Percentiles rank a stretch among this genome's conserved stretches.
Conservation (phyloP, 2,888 invertebrate genomes). For the Invenusta paracnida region DNA sequence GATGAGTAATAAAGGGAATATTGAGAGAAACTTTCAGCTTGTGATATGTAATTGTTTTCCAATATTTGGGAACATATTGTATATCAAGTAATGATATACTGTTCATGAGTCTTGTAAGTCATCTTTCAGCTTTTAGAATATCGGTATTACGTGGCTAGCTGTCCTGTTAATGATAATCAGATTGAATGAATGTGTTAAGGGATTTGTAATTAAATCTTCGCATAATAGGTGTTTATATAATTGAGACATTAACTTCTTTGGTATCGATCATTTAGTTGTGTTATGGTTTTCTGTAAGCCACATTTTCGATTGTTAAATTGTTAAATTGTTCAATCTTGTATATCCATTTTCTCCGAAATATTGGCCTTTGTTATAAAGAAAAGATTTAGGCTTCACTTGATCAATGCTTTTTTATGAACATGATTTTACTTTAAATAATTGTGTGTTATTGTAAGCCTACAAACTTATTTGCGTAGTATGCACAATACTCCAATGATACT, state of each 20-base stretch:
- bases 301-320: background rate
- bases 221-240: background rate
- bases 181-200: background rate
- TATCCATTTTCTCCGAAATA: too few species aligned
- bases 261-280: background rate
- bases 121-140: background rate
- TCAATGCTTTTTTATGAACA: too few species aligned
- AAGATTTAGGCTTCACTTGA: too few species aligned
- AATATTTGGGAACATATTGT: too few species aligned
- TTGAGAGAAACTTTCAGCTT: background rate
- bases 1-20: background rate
- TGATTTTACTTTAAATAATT: too few species aligned
- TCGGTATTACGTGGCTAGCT: background rate
- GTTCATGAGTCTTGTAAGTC: background rate
- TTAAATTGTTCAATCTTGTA: too few species aligned
- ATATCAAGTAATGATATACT: too few species aligned
- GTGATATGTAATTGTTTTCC: background rate
- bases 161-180: background rate
- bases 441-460: too few species aligned
- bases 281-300: background rate
- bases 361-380: too few species aligned
- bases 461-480: too few species aligned
- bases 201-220: background rate
- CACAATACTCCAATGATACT: too few species aligned
- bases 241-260: background rate